Evolutionary conservation across 2,113 vertebrate species (phyloP).

Genomic region (Eptesicus fuscus): DNA sequence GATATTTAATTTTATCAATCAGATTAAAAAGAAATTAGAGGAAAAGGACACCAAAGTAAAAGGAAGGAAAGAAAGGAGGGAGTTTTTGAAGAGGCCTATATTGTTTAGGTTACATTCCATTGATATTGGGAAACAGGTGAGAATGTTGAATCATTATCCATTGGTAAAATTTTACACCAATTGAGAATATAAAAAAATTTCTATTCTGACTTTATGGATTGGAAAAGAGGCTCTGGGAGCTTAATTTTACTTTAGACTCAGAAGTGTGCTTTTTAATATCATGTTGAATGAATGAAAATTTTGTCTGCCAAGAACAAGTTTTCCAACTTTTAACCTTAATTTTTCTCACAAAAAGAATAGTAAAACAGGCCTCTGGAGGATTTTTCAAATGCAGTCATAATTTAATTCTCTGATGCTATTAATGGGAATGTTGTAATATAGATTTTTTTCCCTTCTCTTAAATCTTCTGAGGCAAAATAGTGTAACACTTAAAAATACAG

Average conservation of each 20-base stretch:
- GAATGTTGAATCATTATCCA: not conserved
- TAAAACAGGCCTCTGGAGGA: not conserved
- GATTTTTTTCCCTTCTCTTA: not conserved
- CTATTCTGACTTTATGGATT: not conserved
- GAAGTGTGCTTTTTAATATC: not conserved
- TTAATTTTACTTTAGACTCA: not conserved
- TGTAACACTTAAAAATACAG: not conserved
- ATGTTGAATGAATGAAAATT: slow-evolving; percentile 21
- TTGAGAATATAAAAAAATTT: not conserved
- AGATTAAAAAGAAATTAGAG: not conserved
- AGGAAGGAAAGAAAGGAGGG: not conserved
- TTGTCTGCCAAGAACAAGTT: slow-evolving; percentile 13
- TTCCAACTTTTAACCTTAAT: slow-evolving; percentile 49
- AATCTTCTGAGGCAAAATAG: not conserved
- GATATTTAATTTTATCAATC: not conserved
- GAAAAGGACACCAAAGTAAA: not conserved
- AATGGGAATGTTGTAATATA: not conserved
- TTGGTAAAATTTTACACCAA: slow-evolving; percentile 13
- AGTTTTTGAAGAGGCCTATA: not conserved
- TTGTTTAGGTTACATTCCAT: not conserved
- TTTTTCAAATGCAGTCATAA: not conserved
- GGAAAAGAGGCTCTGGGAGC: not conserved
- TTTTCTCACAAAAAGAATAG: slow-evolving; percentile 32
- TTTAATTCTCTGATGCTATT: not conserved
- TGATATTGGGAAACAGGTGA: not conserved